Evolutionary conservation across 2,113 vertebrate genomes (phyloP).

Genomic region (Capreolus pygargus): DNA sequence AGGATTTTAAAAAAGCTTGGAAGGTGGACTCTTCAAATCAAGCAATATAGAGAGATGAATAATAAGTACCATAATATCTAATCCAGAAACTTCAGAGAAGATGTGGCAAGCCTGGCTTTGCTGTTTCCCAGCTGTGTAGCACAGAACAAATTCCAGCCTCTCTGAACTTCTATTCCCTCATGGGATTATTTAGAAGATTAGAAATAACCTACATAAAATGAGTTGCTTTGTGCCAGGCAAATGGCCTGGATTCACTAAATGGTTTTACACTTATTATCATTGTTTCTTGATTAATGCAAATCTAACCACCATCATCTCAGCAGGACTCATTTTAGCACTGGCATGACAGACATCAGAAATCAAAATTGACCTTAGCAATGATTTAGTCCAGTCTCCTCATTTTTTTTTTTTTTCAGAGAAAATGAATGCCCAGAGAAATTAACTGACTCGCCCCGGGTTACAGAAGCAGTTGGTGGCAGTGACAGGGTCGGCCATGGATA

Average conservation of each 20-base stretch:
- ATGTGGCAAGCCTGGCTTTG: background rate
- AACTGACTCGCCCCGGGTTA: conserved; percentile 54
- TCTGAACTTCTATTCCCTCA: background rate
- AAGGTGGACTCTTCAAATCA: background rate
- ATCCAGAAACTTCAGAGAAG: background rate
- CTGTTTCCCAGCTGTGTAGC: background rate
- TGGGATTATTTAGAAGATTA: conserved; percentile 39
- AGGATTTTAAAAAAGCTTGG: background rate
- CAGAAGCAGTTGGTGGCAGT: background rate
- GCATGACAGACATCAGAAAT: conserved; percentile 64
- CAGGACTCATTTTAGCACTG: conserved; percentile 62
- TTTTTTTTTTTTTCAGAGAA: conserved; percentile 28
- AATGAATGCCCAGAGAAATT: conserved; percentile 67
- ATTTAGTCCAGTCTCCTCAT: conserved; percentile 52
- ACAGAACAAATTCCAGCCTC: background rate
- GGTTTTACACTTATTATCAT: conserved; percentile 61
- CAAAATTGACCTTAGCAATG: conserved; percentile 66
- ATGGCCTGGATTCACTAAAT: conserved; percentile 47
- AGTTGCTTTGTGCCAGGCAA: conserved; percentile 52
- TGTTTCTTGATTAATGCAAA: conserved; percentile 75
- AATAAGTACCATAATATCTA: background rate
- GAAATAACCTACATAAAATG: conserved; percentile 34
- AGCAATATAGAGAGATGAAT: background rate
- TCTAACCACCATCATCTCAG: conserved; percentile 69
- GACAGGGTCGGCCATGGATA: background rate